Base-by-base conservation (phyloP, 2,113 vertebrate species). In the Hemiprocne comata region DNA sequence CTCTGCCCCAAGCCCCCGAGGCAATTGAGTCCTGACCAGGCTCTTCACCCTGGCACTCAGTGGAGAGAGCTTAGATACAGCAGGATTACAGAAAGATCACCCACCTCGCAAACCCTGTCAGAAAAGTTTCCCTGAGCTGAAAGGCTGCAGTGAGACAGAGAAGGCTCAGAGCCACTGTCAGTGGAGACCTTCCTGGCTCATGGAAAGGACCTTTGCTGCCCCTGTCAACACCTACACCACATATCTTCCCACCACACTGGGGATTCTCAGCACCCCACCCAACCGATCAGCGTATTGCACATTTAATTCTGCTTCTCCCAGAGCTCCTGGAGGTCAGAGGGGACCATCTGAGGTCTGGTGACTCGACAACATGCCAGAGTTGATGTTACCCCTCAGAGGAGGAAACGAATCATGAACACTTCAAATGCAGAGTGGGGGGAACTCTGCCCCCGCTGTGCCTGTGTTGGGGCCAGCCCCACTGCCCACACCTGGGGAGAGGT, bases 111-210 rank as follows among this genome's bases (percentile, higher is more conserved):
- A 75, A 34, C 61, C 79, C 60, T 0, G 0, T 14, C 33, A 38
- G 53, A 21, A 93, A 97, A 97, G 66, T 96, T 97, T 87, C 48
- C 46, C 55, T 36, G 73, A 48, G 57, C 67, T 65, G n/a, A 31
- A 36, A 82, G 20, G 60, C 78, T 94, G 77, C 71, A 55, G 50
- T 12, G 86, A 69, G 50, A 19, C 33, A 40, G 29, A 40, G 2
- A 60, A 60, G 33, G 13, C 38, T 84, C 48, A 16, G 24, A 44
- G 79, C 18, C 25, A 17, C 51, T 14, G 54, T 7, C 79, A n/a
- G 60, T 13, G 15, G 76, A 77, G 57, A 92, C 46, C n/a, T 69
- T 3, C 36, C n/a, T 74, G 58, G 54, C 89, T 48, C 1, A 0
- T 26, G 57, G 61, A 65, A 71, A 67, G 83, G 40, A 95, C 54